Conservation (phyloP, 37 sponge, comb jelly and placozoan species). For the Aphrocallistes beatrix region DNA sequence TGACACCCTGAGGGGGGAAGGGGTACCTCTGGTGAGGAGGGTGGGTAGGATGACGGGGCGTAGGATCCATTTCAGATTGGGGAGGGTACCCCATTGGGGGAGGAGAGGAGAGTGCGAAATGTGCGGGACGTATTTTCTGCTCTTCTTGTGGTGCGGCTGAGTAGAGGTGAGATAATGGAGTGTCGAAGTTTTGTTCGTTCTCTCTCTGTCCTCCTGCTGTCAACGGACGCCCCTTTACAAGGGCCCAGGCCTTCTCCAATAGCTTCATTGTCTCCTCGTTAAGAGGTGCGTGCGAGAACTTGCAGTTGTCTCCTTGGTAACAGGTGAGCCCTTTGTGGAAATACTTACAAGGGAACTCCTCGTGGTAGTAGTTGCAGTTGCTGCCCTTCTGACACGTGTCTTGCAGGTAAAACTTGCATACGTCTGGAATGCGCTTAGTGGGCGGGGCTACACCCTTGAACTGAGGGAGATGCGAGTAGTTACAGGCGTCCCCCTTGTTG, state of each 20-base stretch:
- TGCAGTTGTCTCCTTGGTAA: constrained; percentile 57
- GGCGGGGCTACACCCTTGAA: constrained; percentile 6
- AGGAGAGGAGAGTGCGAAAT: not conserved
- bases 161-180: not conserved
- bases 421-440: constrained; percentile 27
- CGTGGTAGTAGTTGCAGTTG: constrained; percentile 67
- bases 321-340: constrained; percentile 48
- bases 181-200: not conserved
- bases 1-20: not conserved
- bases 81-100: no score
- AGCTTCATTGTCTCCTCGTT: constrained; percentile 53
- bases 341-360: constrained; percentile 83
- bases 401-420: constrained; percentile 70
- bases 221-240: not conserved
- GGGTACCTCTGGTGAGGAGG: not conserved
- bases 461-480: not conserved
- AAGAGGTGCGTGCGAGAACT: constrained; percentile 75
- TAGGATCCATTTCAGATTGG: no score
- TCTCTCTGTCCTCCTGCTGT: not conserved
- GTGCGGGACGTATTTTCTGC: not conserved
- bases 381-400: constrained; percentile 69
- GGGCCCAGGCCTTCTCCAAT: constrained; percentile 27
- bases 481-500: not conserved
- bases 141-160: not conserved
- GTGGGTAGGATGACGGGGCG: not conserved